Evolutionary conservation across 2,888 invertebrate species (phyloP).

Genomic region (Caenorhabditis imperialis): DNA sequence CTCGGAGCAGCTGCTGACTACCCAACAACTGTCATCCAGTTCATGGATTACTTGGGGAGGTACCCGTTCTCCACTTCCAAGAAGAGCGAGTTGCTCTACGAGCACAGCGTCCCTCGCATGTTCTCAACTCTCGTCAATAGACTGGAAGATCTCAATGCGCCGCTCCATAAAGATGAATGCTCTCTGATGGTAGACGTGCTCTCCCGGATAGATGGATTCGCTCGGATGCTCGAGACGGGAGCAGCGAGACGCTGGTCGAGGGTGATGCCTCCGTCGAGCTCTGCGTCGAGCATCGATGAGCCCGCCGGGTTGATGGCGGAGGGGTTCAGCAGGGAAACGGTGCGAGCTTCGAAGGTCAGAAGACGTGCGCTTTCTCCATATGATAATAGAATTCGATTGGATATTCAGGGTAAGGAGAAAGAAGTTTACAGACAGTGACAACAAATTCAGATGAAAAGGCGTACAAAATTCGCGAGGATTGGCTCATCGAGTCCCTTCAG

Average conservation of each 20-base stretch:
- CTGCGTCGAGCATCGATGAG: slow-evolving; percentile 37
- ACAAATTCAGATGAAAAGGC: slow-evolving; percentile 31
- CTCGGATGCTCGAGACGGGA: slow-evolving; percentile 22
- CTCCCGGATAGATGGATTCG: slow-evolving; percentile 27
- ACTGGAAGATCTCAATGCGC: slow-evolving; percentile 42
- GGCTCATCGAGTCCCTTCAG: slow-evolving; percentile 43
- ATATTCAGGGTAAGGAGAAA: slow-evolving; percentile 34
- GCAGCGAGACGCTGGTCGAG: slow-evolving; percentile 30
- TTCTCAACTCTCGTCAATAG: slow-evolving; percentile 46
- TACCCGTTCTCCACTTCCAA: slow-evolving; percentile 37
- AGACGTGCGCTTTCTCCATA: slow-evolving; percentile 37
- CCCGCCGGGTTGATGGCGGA: slow-evolving; percentile 28
- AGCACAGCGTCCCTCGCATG: slow-evolving; percentile 35
- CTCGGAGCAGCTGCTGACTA: slow-evolving; percentile 32
- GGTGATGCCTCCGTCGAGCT: slow-evolving; percentile 4
- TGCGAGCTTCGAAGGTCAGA: slow-evolving; percentile 38
- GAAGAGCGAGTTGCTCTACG: slow-evolving; percentile 5
- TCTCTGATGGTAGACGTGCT: slow-evolving; percentile 16
- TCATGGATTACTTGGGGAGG: slow-evolving; percentile 45
- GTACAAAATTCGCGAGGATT: slow-evolving; percentile 43
- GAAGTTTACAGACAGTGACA: no score
- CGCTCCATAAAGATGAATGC: slow-evolving; percentile 32
- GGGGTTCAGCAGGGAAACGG: slow-evolving; percentile 30
- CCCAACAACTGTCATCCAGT: slow-evolving; percentile 32
- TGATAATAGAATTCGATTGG: slow-evolving; percentile 9